Evolutionary conservation across 2,888 invertebrate genomes (phyloP).

Genomic region (Strigamia crassipes): DNA sequence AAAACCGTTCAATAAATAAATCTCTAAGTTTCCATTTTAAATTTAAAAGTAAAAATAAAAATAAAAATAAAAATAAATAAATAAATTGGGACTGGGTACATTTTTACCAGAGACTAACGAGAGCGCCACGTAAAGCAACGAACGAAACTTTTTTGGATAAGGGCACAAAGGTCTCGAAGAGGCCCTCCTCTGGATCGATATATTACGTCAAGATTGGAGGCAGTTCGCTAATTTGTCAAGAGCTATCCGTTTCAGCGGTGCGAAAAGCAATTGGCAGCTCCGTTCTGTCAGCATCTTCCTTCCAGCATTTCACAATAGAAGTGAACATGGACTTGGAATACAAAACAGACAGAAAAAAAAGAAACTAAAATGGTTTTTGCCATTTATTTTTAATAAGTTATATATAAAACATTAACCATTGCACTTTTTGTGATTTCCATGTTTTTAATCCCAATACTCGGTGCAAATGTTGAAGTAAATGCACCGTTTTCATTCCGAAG

Average conservation of each 20-base stretch:
- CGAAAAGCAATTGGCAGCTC: constrained; percentile 27
- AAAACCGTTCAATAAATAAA: no score
- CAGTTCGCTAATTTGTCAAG: constrained; percentile 26
- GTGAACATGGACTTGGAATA: not conserved
- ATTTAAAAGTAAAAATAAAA: no score
- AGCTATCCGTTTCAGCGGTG: constrained; percentile 8
- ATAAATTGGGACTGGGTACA: no score
- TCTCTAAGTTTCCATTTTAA: no score
- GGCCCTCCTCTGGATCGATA: not conserved
- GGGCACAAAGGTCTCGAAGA: not conserved
- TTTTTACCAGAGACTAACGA: not conserved
- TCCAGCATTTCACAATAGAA: constrained; percentile 26
- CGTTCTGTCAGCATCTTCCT: constrained; percentile 30
- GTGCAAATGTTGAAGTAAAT: not conserved
- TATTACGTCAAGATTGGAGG: constrained; percentile 26
- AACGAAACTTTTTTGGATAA: not conserved
- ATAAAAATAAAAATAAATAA: no score
- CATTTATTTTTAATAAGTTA: not conserved
- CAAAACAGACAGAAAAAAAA: not conserved
- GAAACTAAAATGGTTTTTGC: constrained; percentile 7
- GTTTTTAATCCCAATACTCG: not conserved
- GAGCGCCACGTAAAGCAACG: not conserved
- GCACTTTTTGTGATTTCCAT: not conserved
- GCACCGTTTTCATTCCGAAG: not conserved
- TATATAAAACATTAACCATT: not conserved